phyloP scores from a whole-genome alignment of 2,888 invertebrate species.

The Tenthredo amoena region DNA sequence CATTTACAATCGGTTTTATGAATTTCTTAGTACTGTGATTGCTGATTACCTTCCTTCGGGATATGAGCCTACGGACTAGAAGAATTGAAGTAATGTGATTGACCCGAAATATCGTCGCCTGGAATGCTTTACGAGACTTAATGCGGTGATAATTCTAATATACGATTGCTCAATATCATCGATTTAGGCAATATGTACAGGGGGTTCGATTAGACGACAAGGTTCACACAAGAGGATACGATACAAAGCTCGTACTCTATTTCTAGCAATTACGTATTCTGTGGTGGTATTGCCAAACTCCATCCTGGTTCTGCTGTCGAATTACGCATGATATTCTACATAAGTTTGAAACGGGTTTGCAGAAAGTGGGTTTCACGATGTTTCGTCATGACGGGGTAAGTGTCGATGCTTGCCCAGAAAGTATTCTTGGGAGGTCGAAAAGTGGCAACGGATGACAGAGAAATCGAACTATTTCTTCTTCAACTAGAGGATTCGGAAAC shows the following conservation, averaged over 20 bases:
- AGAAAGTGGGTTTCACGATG: neutral
- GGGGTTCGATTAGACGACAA: neutral
- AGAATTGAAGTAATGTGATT: neutral
- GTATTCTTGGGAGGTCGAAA: slow-evolving; percentile 47
- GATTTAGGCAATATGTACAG: neutral
- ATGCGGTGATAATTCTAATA: neutral
- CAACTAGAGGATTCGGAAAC: slow-evolving; percentile 10
- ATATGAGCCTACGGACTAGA: neutral
- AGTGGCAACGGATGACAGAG: slow-evolving; percentile 19
- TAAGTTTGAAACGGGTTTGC: neutral
- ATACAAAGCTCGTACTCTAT: neutral
- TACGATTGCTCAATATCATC: neutral
- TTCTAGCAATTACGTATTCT: neutral
- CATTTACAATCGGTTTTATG: neutral
- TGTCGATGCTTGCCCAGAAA: neutral
- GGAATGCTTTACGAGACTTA: neutral
- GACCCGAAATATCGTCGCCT: neutral
- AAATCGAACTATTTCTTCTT: slow-evolving; percentile 38
- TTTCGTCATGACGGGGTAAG: neutral
- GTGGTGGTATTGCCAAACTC: neutral
- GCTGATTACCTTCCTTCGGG: neutral
- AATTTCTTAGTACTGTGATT: neutral
- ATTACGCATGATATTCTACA: neutral
- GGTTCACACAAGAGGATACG: neutral
- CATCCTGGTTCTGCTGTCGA: neutral